phyloP scores from a whole-genome alignment of 2,888 invertebrate genomes.

The Pristionchus mayeri region DNA sequence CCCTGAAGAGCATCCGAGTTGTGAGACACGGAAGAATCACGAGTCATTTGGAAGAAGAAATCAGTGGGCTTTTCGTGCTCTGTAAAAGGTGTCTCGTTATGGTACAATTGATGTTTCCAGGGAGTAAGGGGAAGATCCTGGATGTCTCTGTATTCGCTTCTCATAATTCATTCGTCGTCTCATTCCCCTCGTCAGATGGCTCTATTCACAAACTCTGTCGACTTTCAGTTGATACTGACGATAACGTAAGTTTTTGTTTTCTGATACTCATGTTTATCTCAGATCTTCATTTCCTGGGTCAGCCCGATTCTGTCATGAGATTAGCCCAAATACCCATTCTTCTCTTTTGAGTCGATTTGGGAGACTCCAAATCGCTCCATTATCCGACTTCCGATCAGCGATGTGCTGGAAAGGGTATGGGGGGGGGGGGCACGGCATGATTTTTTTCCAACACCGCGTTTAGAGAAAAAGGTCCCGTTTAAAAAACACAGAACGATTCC shows the following conservation, averaged over 20 bases:
- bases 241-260: slow-evolving; percentile 9
- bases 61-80: background rate
- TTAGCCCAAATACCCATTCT: no score
- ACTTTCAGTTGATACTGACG: background rate
- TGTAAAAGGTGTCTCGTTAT: no score
- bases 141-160: slow-evolving; percentile 23
- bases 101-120: background rate
- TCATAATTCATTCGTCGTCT: slow-evolving; percentile 33
- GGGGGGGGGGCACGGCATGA: no score
- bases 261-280: no score
- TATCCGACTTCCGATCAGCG: no score
- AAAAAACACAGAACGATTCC: no score
- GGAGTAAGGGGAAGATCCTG: slow-evolving; percentile 11
- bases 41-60: slow-evolving; percentile 13
- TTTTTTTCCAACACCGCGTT: no score
- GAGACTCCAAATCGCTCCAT: no score
- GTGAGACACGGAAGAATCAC: slow-evolving; percentile 37
- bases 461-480: no score
- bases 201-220: slow-evolving; percentile 36
- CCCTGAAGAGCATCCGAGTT: slow-evolving; percentile 14
- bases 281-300: no score
- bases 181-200: slow-evolving; percentile 2
- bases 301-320: no score
- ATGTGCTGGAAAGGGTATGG: no score
- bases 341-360: background rate